Base-by-base conservation (phyloP, 2,797 vertebrate species). In the Danionella dracula region DNA sequence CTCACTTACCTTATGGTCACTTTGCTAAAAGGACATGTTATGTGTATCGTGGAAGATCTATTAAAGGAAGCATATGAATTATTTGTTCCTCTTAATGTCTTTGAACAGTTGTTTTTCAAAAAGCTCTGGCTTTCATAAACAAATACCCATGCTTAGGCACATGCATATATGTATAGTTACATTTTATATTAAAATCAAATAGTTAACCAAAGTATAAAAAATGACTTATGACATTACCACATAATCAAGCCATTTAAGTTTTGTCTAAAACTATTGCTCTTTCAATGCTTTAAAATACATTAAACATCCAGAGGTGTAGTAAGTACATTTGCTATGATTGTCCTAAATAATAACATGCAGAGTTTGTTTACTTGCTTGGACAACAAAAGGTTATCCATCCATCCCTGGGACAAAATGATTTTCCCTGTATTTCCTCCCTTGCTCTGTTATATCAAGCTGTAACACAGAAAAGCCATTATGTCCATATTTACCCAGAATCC, bases 1-100 rank as follows among this genome's bases (percentile, higher is more conserved):
- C 69, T 70, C 56, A 55, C 20, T 53, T 57, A 38, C 53, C 46
- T 55, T 15, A 59, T 6, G 40, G 21, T 50, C 20, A 21, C 38
- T 42, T 53, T 64, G 7, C 46, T 29, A 23, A 49, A 2, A 16
- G 19, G 32, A 27, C 9, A 12, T 12, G 15, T 10, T 35, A 50
- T n/a, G 7, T 29, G 20, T 2, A 49, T 63, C n/a, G 15, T 63
- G 8, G 45, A 31, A 32, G 21, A 15, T 17, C 1, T 49, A 41
- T 42, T 57, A 32, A 51, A 51, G 41, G 11, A 19, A 40, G 13
- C 8, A 2, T 1, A 63, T 42, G 9, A 4, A 4, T 50, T 29
- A 16, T 1, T 13, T 34, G 6, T 34, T 8, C 11, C 20, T 50
- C 35, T 50, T 2, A 40, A 50, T 27, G 27, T 29, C 13, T 61